Conservation (phyloP, 1,140 invertebrate genomes). For the Coelopa frigida region DNA sequence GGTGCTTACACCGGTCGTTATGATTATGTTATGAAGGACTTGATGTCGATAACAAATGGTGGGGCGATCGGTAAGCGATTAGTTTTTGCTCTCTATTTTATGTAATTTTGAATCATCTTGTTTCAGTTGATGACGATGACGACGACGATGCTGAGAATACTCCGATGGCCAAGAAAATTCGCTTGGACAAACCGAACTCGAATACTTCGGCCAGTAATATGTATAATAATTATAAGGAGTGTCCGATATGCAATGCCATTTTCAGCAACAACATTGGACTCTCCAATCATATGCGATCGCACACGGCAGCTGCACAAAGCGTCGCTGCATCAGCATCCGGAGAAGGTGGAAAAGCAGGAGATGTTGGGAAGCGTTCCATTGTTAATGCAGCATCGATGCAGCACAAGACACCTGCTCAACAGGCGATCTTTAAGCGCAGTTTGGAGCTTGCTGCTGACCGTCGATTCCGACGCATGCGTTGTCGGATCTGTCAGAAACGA, state of each 20-base stretch:
- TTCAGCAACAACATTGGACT: constrained; percentile 40
- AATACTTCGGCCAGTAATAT: constrained; percentile 17
- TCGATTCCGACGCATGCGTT: constrained; percentile 40
- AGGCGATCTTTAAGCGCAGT: constrained; percentile 31
- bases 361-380: background rate
- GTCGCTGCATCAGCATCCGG: background rate
- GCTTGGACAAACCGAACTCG: constrained; percentile 25
- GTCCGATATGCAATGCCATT: constrained; percentile 38
- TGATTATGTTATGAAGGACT: constrained; percentile 43
- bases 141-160: constrained; percentile 22
- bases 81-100: constrained; percentile 11
- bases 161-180: constrained; percentile 34
- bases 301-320: constrained; percentile 28
- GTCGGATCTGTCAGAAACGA: constrained; percentile 38
- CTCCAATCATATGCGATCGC: constrained; percentile 43
- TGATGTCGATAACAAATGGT: constrained; percentile 43
- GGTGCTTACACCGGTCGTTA: constrained; percentile 40
- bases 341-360: background rate
- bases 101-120: constrained; percentile 2
- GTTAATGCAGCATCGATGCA: no score
- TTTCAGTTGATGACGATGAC: constrained; percentile 25
- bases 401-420: constrained; percentile 27
- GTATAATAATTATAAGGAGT: constrained; percentile 31
- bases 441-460: constrained; percentile 38
- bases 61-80: constrained; percentile 34